Percentiles rank a stretch among this genome's conserved stretches.
These are phyloP conservation scores for Molanna angustata DNA, from an alignment of 2,888 invertebrate species.

Conservation along the genomic window DNA sequence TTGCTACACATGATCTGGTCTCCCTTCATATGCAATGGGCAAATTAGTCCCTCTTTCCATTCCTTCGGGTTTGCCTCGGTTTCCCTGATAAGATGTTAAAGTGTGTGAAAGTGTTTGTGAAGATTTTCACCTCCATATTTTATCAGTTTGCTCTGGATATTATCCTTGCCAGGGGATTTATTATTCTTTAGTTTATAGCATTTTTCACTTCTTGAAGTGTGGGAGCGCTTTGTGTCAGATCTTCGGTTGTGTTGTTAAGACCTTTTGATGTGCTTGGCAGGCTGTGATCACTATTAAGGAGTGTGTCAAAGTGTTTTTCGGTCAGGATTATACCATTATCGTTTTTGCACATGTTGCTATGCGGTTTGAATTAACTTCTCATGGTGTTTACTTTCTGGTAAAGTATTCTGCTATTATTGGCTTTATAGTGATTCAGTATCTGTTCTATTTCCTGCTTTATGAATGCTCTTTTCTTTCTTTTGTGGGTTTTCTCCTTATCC, in stretches of 20 bases:
- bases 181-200: not conserved
- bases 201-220: not conserved
- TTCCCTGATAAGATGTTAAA: not conserved
- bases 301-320: not conserved
- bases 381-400: too few relatives aligned
- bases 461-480: not conserved
- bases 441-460: not conserved
- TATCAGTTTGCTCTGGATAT: constrained; percentile 1
- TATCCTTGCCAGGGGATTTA: not conserved
- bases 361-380: not conserved
- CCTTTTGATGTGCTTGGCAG: not conserved
- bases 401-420: too few relatives aligned
- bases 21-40: not conserved
- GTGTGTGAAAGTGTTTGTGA: not conserved
- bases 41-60: not conserved
- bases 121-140: not conserved
- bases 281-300: not conserved
- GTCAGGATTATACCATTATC: constrained; percentile 1
- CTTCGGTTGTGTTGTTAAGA: not conserved
- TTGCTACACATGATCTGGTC: not conserved
- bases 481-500: not conserved
- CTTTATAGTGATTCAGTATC: not conserved
- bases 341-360: not conserved
- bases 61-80: not conserved
- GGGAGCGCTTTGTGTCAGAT: not conserved